phyloP scores from a whole-genome alignment of 2,797 vertebrate genomes.

The Chanos chanos region DNA sequence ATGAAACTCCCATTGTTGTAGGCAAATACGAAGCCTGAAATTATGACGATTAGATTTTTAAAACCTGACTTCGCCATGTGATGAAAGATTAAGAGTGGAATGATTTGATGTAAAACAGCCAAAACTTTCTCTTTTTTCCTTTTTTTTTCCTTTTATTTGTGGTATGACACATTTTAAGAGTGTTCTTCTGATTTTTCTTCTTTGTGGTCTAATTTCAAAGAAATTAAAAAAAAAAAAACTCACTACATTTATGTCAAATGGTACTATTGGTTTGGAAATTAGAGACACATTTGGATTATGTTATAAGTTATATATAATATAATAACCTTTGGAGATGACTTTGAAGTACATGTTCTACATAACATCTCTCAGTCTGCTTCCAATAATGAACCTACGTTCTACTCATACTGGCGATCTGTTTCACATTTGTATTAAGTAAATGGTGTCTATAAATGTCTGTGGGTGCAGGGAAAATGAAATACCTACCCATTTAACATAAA shows the following conservation, averaged over 20 bases:
- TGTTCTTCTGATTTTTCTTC: too few species aligned
- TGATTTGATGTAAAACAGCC: not conserved
- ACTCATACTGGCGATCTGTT: slow-evolving; percentile 23
- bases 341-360: too few species aligned
- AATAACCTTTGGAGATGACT: slow-evolving; percentile 24
- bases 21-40: too few species aligned
- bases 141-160: too few species aligned
- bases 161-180: too few species aligned
- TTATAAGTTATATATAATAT: too few species aligned
- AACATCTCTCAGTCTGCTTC: not conserved
- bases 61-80: slow-evolving; percentile 5
- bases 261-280: too few species aligned
- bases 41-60: slow-evolving; percentile 8
- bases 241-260: slow-evolving; percentile 20
- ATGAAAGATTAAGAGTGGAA: not conserved
- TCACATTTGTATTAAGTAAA: slow-evolving; percentile 22
- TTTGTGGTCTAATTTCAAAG: too few species aligned
- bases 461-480: too few species aligned
- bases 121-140: not conserved
- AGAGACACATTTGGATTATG: too few species aligned
- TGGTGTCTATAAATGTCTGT: slow-evolving; percentile 34
- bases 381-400: slow-evolving; percentile 27
- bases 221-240: too few species aligned
- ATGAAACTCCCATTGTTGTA: slow-evolving; percentile 1
- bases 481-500: slow-evolving; percentile 53